Percentiles rank a stretch among this genome's conserved stretches.
Evolutionary conservation across 2,113 vertebrate species (phyloP).

Genomic region (Stegostoma tigrinum): DNA sequence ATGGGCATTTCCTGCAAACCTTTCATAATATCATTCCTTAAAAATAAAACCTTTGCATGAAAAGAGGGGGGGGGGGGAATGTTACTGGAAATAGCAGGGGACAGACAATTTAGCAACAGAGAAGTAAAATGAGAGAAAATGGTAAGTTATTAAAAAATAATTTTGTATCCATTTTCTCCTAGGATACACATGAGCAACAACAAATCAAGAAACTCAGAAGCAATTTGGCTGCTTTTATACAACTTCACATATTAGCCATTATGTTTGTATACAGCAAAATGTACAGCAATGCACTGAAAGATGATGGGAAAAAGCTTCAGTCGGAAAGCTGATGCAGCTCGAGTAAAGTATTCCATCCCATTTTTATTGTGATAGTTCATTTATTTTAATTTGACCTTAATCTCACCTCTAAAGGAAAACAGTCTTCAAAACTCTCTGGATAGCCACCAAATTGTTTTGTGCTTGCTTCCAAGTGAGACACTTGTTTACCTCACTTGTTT

Average conservation of each 20-base stretch:
- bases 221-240: not conserved
- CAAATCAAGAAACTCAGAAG: not conserved
- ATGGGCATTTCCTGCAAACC: not conserved
- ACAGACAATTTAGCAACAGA: not conserved
- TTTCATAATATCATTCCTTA: not conserved
- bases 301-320: not conserved
- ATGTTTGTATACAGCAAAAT: not conserved
- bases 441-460: not conserved
- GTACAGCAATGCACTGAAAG: not conserved
- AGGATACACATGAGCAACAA: not conserved
- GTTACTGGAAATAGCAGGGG: not conserved
- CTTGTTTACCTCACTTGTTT: not conserved
- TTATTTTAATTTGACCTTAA: not conserved
- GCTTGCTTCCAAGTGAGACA: not conserved
- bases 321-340: not conserved
- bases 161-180: not conserved
- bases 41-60: not conserved
- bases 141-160: not conserved
- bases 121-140: not conserved
- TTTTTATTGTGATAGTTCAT: not conserved
- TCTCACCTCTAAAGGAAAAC: not conserved
- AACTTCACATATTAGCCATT: not conserved
- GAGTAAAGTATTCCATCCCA: not conserved
- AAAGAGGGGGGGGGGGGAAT: not conserved
- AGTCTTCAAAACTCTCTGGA: not conserved